Evolutionary conservation across 30 jellyfish, hydroid and myxozoan genomes (phyloP), one percentile per base, ranked within the genome.

Genomic region (Aurelia aurita): DNA sequence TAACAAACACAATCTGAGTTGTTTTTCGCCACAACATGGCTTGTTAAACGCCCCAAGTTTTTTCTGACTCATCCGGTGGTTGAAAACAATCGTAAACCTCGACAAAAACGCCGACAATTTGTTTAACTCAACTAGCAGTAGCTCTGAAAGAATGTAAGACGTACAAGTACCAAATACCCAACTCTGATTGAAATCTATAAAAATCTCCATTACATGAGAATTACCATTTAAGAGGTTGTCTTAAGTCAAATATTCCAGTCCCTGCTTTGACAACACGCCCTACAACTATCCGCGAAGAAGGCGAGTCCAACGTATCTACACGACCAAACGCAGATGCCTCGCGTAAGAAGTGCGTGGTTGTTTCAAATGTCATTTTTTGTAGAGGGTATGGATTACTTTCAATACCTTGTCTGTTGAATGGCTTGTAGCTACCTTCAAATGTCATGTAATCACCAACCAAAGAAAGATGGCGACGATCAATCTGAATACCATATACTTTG

Each of bases 391-490:
- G 95, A 32, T 89, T 89, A 66, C 97, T 59, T 60, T 90, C 96
- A 49, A 95, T 89, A 43, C 98, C 98, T 53, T 78, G 80, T 35
- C 99, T 85, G 69, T 95, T 95, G 88, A 89, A 95, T 0, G 99
- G 97, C 71, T 77, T 88, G 82, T 95, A 95, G 21, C 80, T 79
- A 13, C 99, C 99, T 80, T 95, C 97, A 67, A 95, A 95, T 63
- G 99, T 95, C 99, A 95, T 95, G 88, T 95, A 95, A 55, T 95
- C 99, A n/a, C 90, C 98, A 22, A 95, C 89, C 88, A 95, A 62
- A 27, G 98, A 84, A 20, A 95, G 92, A 71, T 95, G 99, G 49
- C 99, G 97, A 55, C 96, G 94, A 60, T 90, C 97, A 25, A 95
- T 89, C 57, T 90, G 94, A 61, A 95, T 95, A 11, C 99, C 99